phyloP scores from a whole-genome alignment of 2,113 vertebrate genomes.

The Castor canadensis region DNA sequence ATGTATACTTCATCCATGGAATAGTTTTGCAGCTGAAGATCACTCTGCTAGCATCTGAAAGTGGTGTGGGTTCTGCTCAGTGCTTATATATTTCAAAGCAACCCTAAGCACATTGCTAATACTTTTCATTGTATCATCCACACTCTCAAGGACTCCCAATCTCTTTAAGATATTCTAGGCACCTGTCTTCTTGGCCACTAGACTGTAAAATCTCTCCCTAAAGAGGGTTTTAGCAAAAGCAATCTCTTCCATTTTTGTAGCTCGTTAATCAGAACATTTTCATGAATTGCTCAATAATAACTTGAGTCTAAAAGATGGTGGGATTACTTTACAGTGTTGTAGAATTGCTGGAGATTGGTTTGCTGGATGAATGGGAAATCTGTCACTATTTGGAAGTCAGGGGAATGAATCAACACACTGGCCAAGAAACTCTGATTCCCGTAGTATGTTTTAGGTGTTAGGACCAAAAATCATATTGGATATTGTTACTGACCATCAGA shows the following conservation, averaged over 20 bases:
- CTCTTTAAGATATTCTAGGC: not conserved
- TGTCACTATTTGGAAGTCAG: conserved; percentile 2
- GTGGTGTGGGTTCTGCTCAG: not conserved
- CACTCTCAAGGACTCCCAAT: not conserved
- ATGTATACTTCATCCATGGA: not conserved
- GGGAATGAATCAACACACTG: not conserved
- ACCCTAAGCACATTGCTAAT: not conserved
- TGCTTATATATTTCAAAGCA: not conserved
- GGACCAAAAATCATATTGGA: not conserved
- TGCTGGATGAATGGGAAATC: not conserved
- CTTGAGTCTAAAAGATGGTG: conserved; percentile 31
- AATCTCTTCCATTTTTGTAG: conserved; percentile 15
- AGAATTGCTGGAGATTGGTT: not conserved
- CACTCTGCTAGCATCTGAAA: not conserved
- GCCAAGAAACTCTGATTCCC: not conserved
- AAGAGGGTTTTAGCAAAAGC: not conserved
- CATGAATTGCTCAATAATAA: conserved; percentile 38
- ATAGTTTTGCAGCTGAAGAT: not conserved
- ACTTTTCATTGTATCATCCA: not conserved
- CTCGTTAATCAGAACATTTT: conserved; percentile 60
- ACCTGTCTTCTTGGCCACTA: not conserved
- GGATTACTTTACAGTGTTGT: not conserved
- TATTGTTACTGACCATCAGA: not conserved
- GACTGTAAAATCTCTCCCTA: not conserved
- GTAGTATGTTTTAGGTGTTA: not conserved